These are phyloP conservation scores for Macquaria ambigua DNA, from an alignment of 2,113 vertebrate species.

Conservation along the genomic window DNA sequence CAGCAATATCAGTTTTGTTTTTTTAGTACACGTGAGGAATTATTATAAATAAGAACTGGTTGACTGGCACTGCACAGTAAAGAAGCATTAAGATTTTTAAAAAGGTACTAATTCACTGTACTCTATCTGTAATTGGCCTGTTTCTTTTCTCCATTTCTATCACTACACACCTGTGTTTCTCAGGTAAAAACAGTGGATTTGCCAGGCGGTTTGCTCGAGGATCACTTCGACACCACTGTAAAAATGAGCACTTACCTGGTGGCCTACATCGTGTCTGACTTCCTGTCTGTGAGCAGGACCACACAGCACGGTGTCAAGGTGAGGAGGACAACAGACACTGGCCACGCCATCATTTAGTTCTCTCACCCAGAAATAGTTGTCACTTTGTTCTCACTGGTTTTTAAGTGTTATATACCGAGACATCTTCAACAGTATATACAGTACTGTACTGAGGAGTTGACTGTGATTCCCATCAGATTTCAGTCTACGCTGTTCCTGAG, in stretches of 20 bases:
- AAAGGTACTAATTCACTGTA: not conserved
- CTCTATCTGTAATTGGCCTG: not conserved
- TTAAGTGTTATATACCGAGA: not conserved
- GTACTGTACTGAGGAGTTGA: not conserved
- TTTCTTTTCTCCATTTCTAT: not conserved
- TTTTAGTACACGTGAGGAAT: not conserved
- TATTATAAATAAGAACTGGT: not conserved
- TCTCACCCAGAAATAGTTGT: not conserved
- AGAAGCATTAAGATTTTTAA: not conserved
- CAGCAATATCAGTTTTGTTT: not conserved
- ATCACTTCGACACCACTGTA: slow-evolving; percentile 91
- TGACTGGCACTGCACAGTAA: not conserved
- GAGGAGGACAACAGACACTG: slow-evolving; percentile 43
- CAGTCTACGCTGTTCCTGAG: slow-evolving; percentile 89
- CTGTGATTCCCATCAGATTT: slow-evolving; percentile 82
- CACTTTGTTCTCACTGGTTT: too few relatives aligned
- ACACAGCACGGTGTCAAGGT: slow-evolving; percentile 90
- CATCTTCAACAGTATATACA: too few relatives aligned
- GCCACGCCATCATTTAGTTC: not conserved
- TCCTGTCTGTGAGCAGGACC: slow-evolving; percentile 90
- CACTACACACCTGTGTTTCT: slow-evolving; percentile 7
- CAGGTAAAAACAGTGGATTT: slow-evolving; percentile 88
- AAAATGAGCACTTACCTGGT: slow-evolving; percentile 96
- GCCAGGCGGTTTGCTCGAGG: slow-evolving; percentile 87
- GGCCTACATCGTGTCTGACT: slow-evolving; percentile 94